Percentiles rank a stretch among this genome's conserved stretches.
These are phyloP conservation scores for Camponotus fellah DNA, from an alignment of 2,888 invertebrate genomes.

Conservation along the genomic window DNA sequence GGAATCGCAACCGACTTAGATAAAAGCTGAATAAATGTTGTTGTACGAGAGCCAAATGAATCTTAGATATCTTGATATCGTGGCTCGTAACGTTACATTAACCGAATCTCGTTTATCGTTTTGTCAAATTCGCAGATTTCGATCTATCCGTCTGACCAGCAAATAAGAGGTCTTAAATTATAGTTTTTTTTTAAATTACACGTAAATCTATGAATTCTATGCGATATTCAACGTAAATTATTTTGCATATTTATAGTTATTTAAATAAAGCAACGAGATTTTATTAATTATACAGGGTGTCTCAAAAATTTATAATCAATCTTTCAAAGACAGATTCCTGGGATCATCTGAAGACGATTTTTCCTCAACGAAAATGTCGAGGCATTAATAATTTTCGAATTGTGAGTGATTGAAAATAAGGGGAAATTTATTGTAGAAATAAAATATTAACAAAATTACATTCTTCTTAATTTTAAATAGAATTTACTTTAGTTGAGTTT, in stretches of 20 bases:
- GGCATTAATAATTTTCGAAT: no score
- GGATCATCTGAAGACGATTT: no score
- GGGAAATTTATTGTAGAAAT: no score
- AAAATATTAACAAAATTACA: no score
- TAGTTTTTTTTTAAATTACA: background rate
- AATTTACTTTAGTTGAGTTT: no score
- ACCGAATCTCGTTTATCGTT: background rate
- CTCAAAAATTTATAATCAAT: no score
- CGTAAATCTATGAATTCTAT: background rate
- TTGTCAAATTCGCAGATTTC: background rate
- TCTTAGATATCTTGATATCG: conserved; percentile 23
- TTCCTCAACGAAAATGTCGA: no score
- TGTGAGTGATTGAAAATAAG: no score
- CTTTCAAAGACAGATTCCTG: no score
- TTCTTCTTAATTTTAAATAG: no score
- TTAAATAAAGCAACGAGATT: background rate
- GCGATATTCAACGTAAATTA: background rate
- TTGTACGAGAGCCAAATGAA: background rate
- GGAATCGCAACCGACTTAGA: conserved; percentile 35
- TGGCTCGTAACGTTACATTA: conserved; percentile 19
- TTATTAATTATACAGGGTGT: no score
- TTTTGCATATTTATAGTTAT: background rate
- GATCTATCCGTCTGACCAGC: background rate
- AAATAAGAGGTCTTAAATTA: background rate
- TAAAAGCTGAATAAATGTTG: conserved; percentile 19